A percentile compares a stretch with the other conserved stretches of the same genome.
These are phyloP conservation scores for Nowickia ferox DNA, from an alignment of 2,888 invertebrate genomes.

Conservation along the genomic window DNA sequence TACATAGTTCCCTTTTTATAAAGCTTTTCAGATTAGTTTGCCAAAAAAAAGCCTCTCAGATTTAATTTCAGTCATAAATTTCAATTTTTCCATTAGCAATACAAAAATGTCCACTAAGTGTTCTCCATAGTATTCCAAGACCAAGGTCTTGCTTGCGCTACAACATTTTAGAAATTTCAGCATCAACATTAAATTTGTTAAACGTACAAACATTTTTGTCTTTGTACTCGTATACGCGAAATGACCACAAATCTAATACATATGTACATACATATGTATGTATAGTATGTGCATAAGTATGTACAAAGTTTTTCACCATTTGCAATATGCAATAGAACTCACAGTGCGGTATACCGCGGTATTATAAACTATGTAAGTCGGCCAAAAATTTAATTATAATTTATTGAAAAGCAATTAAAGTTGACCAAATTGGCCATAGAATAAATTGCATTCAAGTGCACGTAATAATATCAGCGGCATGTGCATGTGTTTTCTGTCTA, in stretches of 20 bases:
- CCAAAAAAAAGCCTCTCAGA: too few relatives aligned
- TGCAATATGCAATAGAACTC: background rate
- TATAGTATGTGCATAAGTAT: too few relatives aligned
- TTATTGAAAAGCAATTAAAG: constrained; percentile 66
- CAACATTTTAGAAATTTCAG: background rate
- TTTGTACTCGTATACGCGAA: background rate
- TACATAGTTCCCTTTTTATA: too few relatives aligned
- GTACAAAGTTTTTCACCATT: background rate
- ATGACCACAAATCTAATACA: background rate
- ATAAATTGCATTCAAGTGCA: constrained; percentile 42
- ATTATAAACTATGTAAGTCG: constrained; percentile 6
- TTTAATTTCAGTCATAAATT: too few relatives aligned
- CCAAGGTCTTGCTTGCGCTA: background rate
- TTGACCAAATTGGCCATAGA: constrained; percentile 54
- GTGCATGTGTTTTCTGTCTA: constrained; percentile 16
- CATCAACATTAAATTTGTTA: background rate
- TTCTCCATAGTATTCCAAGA: background rate
- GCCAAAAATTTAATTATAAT: constrained; percentile 49
- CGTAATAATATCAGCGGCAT: background rate
- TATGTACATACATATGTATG: too few relatives aligned
- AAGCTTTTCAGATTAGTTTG: too few relatives aligned
- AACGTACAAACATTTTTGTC: background rate
- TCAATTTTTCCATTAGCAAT: too few relatives aligned
- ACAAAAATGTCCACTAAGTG: background rate
- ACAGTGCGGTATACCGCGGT: background rate